Percentiles rank a stretch among this genome's conserved stretches.
Conservation (phyloP, 1,140 invertebrate species). For the Ephestia elutella region DNA sequence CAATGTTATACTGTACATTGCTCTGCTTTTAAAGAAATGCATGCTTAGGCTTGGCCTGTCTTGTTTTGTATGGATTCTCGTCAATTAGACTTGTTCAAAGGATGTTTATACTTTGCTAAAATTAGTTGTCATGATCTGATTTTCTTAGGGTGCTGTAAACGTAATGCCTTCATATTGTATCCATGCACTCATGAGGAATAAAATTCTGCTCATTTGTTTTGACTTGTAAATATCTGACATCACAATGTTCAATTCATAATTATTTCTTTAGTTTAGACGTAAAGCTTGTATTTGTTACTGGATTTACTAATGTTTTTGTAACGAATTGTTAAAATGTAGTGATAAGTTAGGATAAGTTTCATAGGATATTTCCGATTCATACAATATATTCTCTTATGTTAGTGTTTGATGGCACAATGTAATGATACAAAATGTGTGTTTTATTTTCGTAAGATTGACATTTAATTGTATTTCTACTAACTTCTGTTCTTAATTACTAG, state of each 20-base stretch:
- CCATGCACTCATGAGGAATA: constrained; percentile 24
- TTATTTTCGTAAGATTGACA: constrained; percentile 54
- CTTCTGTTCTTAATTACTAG: constrained; percentile 49
- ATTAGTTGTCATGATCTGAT: constrained; percentile 15
- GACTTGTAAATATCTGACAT: constrained; percentile 64
- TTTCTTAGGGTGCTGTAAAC: constrained; percentile 15
- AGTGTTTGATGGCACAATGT: constrained; percentile 33
- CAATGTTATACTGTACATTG: no score
- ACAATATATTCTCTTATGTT: constrained; percentile 22
- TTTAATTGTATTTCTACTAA: constrained; percentile 60
- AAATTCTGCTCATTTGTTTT: constrained; percentile 30
- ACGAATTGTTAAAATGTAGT: constrained; percentile 45
- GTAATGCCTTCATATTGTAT: constrained; percentile 25
- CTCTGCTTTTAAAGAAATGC: no score
- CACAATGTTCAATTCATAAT: constrained; percentile 47
- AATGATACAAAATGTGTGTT: constrained; percentile 32
- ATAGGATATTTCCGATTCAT: constrained; percentile 31
- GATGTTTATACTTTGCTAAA: neutral
- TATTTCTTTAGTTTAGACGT: constrained; percentile 21
- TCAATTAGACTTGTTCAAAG: neutral
- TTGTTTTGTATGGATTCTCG: neutral
- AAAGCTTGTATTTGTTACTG: constrained; percentile 41
- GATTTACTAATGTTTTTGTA: constrained; percentile 53
- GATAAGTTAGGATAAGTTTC: constrained; percentile 44
- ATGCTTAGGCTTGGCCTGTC: neutral